These are phyloP conservation scores for Crocodylus rhombifer DNA, from an alignment of 2,797 vertebrate genomes.

Conservation along the genomic window DNA sequence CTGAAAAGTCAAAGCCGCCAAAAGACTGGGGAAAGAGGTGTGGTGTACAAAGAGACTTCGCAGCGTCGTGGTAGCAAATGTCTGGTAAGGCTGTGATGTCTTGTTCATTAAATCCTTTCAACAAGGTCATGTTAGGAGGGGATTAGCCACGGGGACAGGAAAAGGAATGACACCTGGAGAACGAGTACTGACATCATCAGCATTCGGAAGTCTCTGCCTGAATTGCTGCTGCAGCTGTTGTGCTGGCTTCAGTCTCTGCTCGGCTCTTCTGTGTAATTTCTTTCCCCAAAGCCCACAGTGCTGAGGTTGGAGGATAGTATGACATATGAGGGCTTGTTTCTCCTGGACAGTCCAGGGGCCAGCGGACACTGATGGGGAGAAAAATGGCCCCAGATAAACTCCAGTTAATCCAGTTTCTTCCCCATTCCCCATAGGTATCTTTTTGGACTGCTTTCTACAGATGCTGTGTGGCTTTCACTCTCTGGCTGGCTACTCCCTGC, in stretches of 20 bases:
- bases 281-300: not conserved
- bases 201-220: not conserved
- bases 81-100: not conserved
- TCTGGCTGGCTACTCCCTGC: not conserved
- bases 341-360: not conserved
- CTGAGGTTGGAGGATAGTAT: too few relatives aligned
- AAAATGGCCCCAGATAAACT: not conserved
- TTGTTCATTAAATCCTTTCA: not conserved
- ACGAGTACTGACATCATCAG: not conserved
- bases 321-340: too few relatives aligned
- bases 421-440: not conserved
- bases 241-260: not conserved
- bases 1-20: too few relatives aligned
- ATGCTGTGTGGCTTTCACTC: not conserved
- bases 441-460: not conserved
- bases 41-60: not conserved
- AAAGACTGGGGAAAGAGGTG: not conserved
- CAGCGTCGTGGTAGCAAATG: too few relatives aligned
- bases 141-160: not conserved
- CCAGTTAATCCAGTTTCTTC: not conserved
- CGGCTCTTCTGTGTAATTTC: not conserved
- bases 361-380: not conserved
- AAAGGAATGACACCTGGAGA: not conserved
- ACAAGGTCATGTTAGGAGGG: not conserved
- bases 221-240: not conserved